A percentile compares a stretch with the other conserved stretches of the same genome.
Conservation (phyloP, 1,140 invertebrate species). For the Ceratina australensis region DNA sequence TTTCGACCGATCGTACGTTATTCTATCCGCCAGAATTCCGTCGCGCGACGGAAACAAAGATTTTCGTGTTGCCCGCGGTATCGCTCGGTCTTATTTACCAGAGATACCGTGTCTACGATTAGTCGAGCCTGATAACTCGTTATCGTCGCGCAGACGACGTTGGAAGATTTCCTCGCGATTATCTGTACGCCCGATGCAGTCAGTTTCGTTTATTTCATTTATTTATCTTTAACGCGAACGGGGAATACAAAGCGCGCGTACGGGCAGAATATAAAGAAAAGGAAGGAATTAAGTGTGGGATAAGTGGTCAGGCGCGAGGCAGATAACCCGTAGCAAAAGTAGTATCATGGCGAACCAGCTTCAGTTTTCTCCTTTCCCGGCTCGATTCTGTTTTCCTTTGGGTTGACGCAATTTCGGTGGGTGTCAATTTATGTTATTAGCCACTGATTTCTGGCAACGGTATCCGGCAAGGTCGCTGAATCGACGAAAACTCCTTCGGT, state of each 20-base stretch:
- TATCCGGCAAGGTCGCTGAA: slow-evolving; percentile 35
- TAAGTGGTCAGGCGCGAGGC: too few species aligned
- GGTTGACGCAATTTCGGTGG: slow-evolving; percentile 58
- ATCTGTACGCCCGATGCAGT: too few species aligned
- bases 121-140: slow-evolving; percentile 38
- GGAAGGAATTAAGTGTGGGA: too few species aligned
- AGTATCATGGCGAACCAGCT: too few species aligned
- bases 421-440: slow-evolving; percentile 65
- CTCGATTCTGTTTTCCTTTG: slow-evolving; percentile 10
- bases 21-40: not conserved
- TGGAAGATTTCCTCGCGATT: slow-evolving; percentile 49
- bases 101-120: slow-evolving; percentile 31
- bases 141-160: slow-evolving; percentile 47
- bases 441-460: slow-evolving; percentile 37
- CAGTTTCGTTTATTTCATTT: too few species aligned
- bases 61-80: slow-evolving; percentile 49
- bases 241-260: too few species aligned
- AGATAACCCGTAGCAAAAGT: too few species aligned
- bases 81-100: slow-evolving; percentile 30
- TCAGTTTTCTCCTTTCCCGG: slow-evolving; percentile 42
- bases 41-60: not conserved
- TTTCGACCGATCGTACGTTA: not conserved
- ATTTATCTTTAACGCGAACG: too few species aligned
- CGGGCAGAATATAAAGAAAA: too few species aligned
- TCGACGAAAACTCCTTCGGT: not conserved